A percentile compares a stretch with the other conserved stretches of the same genome.
These are phyloP conservation scores for Drosophila peninsularis DNA, from an alignment of 2,888 invertebrate species.

Conservation along the genomic window DNA sequence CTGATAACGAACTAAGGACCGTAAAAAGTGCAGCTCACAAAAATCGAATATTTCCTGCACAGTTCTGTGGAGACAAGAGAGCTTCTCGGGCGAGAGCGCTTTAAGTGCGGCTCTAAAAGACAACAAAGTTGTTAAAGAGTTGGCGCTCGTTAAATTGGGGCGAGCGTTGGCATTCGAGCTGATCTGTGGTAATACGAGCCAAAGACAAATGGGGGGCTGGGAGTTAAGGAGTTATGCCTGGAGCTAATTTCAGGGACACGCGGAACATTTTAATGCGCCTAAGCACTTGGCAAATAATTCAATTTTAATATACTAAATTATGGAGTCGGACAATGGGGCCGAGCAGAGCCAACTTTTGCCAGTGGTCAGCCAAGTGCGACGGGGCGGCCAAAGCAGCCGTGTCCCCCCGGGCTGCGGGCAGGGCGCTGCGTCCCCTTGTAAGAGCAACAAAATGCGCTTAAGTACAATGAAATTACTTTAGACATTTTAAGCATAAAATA, in stretches of 20 bases:
- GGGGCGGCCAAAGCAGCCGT: constrained; percentile 15
- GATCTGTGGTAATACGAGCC: neutral
- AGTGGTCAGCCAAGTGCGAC: constrained; percentile 46
- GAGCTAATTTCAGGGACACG: neutral
- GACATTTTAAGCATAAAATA: constrained; percentile 80
- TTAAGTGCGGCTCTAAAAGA: constrained; percentile 4
- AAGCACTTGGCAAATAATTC: constrained; percentile 67
- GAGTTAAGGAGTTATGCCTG: constrained; percentile 5
- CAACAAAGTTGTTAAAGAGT: constrained; percentile 2
- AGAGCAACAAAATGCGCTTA: constrained; percentile 47
- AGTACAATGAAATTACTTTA: constrained; percentile 76
- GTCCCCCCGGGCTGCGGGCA: constrained; percentile 1
- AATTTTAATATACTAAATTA: constrained; percentile 73
- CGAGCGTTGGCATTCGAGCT: neutral
- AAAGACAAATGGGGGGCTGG: neutral
- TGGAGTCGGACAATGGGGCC: constrained; percentile 26
- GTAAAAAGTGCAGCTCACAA: neutral
- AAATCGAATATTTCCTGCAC: neutral
- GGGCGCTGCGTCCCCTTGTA: neutral
- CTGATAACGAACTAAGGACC: neutral
- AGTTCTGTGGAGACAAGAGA: too few species aligned
- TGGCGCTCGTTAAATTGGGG: neutral
- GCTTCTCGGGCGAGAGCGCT: too few species aligned
- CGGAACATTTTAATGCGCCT: constrained; percentile 37
- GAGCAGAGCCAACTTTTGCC: constrained; percentile 9